These are phyloP conservation scores for Phrynocephalus forsythii DNA, from an alignment of 2,797 vertebrate genomes.

Conservation along the genomic window DNA sequence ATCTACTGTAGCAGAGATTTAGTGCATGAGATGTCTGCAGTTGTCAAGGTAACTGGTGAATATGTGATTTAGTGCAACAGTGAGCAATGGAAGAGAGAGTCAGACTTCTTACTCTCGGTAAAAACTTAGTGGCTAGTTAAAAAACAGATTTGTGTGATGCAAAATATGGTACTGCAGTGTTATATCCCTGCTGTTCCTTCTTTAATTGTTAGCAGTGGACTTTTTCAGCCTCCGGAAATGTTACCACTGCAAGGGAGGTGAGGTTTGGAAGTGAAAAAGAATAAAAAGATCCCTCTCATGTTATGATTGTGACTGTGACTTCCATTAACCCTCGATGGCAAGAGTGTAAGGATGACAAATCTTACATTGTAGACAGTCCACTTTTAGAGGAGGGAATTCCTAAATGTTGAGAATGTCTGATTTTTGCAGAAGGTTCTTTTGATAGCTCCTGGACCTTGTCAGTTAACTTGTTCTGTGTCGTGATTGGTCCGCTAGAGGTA, in stretches of 20 bases:
- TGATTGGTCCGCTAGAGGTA: too few relatives aligned
- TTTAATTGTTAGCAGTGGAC: constrained; percentile 8
- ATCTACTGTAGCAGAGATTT: constrained; percentile 50
- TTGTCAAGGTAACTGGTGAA: constrained; percentile 74
- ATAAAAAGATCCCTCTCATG: not conserved
- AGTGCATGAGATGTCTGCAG: constrained; percentile 63
- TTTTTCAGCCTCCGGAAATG: not conserved
- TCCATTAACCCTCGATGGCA: not conserved
- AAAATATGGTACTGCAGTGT: not conserved
- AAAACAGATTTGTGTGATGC: constrained; percentile 8
- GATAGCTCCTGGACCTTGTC: too few relatives aligned
- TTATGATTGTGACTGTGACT: not conserved
- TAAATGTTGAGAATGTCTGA: too few relatives aligned
- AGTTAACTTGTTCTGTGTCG: too few relatives aligned
- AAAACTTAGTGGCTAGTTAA: not conserved
- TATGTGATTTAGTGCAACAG: constrained; percentile 59
- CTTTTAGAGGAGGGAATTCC: too few relatives aligned
- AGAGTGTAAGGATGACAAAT: not conserved
- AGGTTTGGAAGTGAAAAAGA: not conserved
- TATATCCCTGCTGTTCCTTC: not conserved
- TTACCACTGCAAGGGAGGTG: not conserved
- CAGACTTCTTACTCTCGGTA: not conserved
- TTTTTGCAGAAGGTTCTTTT: too few relatives aligned
- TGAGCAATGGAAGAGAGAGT: constrained; percentile 30
- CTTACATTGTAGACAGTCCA: too few relatives aligned